A percentile compares a stretch with the other conserved stretches of the same genome.
Evolutionary conservation across 2,888 invertebrate species (phyloP).

Genomic region (Calameuta pallipes): DNA sequence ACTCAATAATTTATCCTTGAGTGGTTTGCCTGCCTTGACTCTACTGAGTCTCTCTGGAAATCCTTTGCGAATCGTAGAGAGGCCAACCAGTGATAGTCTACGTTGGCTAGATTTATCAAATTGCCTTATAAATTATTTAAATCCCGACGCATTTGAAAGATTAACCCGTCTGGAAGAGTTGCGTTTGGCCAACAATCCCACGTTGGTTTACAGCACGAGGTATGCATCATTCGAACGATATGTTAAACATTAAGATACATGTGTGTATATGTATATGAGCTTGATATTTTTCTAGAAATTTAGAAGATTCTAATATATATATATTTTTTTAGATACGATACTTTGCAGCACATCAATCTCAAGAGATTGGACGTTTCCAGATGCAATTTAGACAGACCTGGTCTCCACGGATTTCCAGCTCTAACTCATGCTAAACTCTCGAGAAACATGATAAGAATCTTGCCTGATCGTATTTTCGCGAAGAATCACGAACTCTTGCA

Average conservation of each 20-base stretch:
- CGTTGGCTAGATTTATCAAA: conserved; percentile 56
- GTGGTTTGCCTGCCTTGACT: conserved; percentile 72
- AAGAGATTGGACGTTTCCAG: conserved; percentile 53
- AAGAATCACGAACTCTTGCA: conserved; percentile 73
- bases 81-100: conserved; percentile 48
- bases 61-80: conserved; percentile 55
- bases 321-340: conserved; percentile 41
- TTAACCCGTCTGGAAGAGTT: conserved; percentile 55
- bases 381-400: conserved; percentile 61
- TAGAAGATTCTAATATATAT: neutral
- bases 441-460: conserved; percentile 73
- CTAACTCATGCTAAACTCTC: conserved; percentile 71
- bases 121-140: conserved; percentile 54
- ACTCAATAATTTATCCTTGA: conserved; percentile 75
- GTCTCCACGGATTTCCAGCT: conserved; percentile 73
- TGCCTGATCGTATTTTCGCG: conserved; percentile 72
- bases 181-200: conserved; percentile 54
- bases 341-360: conserved; percentile 49
- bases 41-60: conserved; percentile 78
- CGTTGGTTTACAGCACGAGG: conserved; percentile 55
- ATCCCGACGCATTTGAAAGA: conserved; percentile 48
- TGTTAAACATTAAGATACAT: neutral
- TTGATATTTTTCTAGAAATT: neutral
- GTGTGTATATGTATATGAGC: neutral
- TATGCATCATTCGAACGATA: conserved; percentile 24